A percentile compares a stretch with the other conserved stretches of the same genome.
Evolutionary conservation across 2,113 vertebrate species (phyloP).

Genomic region (Columba janthina): DNA sequence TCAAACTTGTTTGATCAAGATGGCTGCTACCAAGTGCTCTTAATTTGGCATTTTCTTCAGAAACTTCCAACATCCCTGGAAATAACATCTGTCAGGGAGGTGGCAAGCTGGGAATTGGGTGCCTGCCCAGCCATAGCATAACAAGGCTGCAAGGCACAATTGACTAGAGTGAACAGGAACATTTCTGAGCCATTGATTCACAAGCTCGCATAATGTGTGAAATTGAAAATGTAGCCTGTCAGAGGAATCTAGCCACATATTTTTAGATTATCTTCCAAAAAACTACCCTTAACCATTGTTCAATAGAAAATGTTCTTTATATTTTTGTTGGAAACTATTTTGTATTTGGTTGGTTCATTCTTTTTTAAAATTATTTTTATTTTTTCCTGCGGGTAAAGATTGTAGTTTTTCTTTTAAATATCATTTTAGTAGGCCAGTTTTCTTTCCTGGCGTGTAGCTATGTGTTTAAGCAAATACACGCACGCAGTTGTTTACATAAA

Average conservation of each 20-base stretch:
- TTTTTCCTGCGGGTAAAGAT: background rate
- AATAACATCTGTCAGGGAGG: conserved; percentile 16
- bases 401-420: background rate
- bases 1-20: background rate
- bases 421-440: background rate
- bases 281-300: background rate
- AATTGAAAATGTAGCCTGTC: conserved; percentile 31
- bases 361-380: background rate
- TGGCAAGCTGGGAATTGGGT: conserved; percentile 83
- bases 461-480: background rate
- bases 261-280: background rate
- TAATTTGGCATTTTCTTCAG: background rate
- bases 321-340: background rate
- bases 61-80: background rate
- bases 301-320: background rate
- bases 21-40: background rate
- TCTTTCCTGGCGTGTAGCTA: background rate
- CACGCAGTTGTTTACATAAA: background rate
- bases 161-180: conserved; percentile 63
- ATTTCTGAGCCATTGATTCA: conserved; percentile 86
- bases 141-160: conserved; percentile 76
- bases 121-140: conserved; percentile 67
- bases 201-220: conserved; percentile 33
- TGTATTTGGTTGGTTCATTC: background rate
- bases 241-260: background rate